Base-by-base conservation (phyloP, 2,797 vertebrate species). In the Notoglanidium macrostoma region DNA sequence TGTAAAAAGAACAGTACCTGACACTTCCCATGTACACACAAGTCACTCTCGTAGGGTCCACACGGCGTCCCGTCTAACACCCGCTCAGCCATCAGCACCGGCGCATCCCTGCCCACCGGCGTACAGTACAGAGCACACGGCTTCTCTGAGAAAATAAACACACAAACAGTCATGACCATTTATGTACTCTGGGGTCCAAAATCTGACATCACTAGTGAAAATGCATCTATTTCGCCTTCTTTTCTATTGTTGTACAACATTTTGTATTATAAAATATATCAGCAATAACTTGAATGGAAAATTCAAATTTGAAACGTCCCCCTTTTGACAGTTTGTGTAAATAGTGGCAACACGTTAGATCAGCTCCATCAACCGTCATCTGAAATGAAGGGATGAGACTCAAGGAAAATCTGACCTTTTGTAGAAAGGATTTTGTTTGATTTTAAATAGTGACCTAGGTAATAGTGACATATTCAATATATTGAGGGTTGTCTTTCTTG, bases 11-110 rank as follows among this genome's bases (percentile, higher is more conserved):
- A 68, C 40, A 51, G 57, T 93, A 99, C 98, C 98, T 99, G 97
- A 95, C 98, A 99, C 91, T 94, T 97, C 92, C 98, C 98, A 32
- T 97, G 97, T 54, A 99, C 97, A 91, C 98, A 99, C 91, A 99
- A 96, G 92, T 99, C 98, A 0, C 94, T 95, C 93, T 99, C 98
- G 0, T 98, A 99, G 7, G 98, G 97, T 84, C 98, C 98, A 19
- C 98, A 99, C 0, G 98, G 97, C 1, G 98, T 99, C 23, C 98
- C 98, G 46, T 99, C 98, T 57, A 98, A 95, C 85, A 99, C 98
- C 83, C 97, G 95, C 88, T 99, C 98, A 1, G 98, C 89, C 92
- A 98, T 93, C 91, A 98, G 93, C 82, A 97, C 92, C 0, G 98
- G 97, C 10, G 96, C 93, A 55, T 98, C 97, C 86, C 96, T 96